Evolutionary conservation across 2,797 vertebrate genomes (phyloP), one percentile per base, ranked within the genome.

Genomic region (Myripristis murdjan): DNA sequence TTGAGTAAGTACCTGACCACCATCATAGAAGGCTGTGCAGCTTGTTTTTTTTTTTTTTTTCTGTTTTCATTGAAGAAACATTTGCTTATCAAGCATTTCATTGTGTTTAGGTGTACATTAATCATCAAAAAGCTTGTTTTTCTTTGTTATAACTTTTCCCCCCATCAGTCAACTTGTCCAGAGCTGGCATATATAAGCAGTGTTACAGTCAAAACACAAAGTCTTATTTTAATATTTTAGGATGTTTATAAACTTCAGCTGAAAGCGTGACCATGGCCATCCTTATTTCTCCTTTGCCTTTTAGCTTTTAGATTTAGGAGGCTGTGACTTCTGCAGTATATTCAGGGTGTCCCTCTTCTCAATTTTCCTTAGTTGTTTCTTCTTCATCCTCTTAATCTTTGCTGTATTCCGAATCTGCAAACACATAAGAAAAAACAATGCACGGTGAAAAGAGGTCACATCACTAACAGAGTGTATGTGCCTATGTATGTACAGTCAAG

Each of bases 331-430:
- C 87, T 97, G 95, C 67, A 97, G 86, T 81, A 95, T 74, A 1
- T 90, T 83, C 68, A 99, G 89, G 0, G 98, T 99, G 80, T 99
- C 98, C 75, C 97, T 89, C 90, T 99, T 99, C 83, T 97, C 94
- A 4, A 98, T 91, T 54, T 92, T 93, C 41, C 97, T 93, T 24
- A 99, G 92, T 18, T 97, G 96, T 80, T 98, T 95, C 95, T 97
- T 99, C 93, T 96, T 98, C 39, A 96, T 96, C 70, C 96, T 92
- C 89, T 97, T 99, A 47, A 99, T 94, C 86, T 99, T 99, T 23
- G 95, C 1, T 0, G 97, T 97, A 87, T 98, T 99, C 7, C 93
- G 95, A 88, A 99, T 98, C 98, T 99, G 87, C 6, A 22, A 73
- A 0, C 14, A 66, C 35, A 70, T 8, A 1, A 2, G 0, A 26